A percentile compares a stretch with the other conserved stretches of the same genome.
Conservation (phyloP, 2,888 invertebrate genomes). For the Eupithecia inturbata region DNA sequence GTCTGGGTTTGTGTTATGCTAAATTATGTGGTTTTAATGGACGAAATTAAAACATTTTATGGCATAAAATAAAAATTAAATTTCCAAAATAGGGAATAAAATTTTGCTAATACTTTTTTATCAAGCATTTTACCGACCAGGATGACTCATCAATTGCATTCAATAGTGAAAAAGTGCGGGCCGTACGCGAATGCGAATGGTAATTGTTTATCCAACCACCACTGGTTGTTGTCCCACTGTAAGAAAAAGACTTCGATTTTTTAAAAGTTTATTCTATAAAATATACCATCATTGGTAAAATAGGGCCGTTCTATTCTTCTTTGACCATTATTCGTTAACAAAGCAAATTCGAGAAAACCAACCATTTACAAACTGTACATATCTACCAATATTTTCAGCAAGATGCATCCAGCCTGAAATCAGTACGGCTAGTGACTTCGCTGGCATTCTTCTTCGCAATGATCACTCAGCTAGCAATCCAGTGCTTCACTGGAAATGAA, state of each 20-base stretch:
- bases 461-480: conserved; percentile 75
- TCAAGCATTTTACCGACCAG: background rate
- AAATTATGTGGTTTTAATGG: background rate
- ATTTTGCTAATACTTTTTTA: background rate
- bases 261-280: background rate
- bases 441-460: conserved; percentile 76
- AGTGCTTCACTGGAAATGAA: conserved; percentile 77
- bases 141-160: no score
- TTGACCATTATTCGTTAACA: background rate
- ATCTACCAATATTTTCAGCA: conserved; percentile 56
- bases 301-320: background rate
- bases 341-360: background rate
- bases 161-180: no score
- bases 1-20: background rate
- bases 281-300: background rate
- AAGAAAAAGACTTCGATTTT: background rate
- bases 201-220: background rate
- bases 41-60: background rate
- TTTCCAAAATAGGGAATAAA: background rate
- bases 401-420: conserved; percentile 75
- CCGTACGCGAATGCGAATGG: no score
- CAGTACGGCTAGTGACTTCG: conserved; percentile 70
- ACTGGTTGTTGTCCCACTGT: background rate
- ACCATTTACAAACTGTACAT: background rate
- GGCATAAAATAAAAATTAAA: no score